Base-by-base conservation (phyloP, 2,797 vertebrate genomes). In the Malurus splendens region DNA sequence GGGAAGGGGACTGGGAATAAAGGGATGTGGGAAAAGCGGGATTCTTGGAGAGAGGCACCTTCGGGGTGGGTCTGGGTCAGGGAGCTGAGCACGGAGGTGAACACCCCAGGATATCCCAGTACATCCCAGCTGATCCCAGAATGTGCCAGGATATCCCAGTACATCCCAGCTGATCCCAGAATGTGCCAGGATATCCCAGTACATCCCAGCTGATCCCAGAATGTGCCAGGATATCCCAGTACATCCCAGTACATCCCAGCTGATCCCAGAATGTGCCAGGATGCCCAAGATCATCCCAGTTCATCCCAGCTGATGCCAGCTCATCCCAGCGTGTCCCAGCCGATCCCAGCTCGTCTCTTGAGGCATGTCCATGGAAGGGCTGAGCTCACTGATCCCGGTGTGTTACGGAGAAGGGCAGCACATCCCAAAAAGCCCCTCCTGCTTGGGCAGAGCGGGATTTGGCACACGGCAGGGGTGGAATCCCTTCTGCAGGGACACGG, bases 391-490 rank as follows among this genome's bases (percentile, higher is more conserved):
- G 73, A 27, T 28, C 9, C 6, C 14, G 14, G 55, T 66, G 10
- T 36, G 18, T 75, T 66, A 77, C 6, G 30, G 55, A 61, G 70
- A 30, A 60, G 59, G 9, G 51, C 45, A 87, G 48, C 65, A 78
- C 94, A 80, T 11, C 67, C 20, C 3, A 28, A 54, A 56, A 5
- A 33, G 60, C 80, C 42, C 33, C 70, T 25, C 13, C 71, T 41
- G 57, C 76, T 71, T 41, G 90, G 75, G 41, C 18, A 39, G 73
- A 52, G 80, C 15, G n/a, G 76, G 57, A 56, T 38, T 86, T 83
- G 22, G 36, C 17, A 24, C 22, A 0, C 3, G 2, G 10, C 1
- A 4, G 24, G 18, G 8, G 7, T 48, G 47, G 3, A 33, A 67
- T 30, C 33, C 68, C 47, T 44, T 39, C 42, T 24, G 39, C 25